Evolutionary conservation across 2,797 vertebrate genomes (phyloP).

Genomic region (Gymnoscopelus microlampas): DNA sequence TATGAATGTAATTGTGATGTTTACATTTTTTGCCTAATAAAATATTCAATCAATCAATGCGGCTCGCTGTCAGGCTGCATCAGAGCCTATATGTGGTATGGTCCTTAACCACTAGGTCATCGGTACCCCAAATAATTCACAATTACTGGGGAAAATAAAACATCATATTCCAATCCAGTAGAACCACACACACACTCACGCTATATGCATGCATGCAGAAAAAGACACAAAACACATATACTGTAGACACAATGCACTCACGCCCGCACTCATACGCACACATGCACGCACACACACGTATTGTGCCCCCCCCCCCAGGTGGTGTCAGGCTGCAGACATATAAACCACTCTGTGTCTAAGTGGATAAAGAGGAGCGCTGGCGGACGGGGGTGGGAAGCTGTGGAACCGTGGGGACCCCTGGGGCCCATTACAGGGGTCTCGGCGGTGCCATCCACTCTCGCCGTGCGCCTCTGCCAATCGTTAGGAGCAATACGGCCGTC

Average conservation of each 20-base stretch:
- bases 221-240: too few species aligned
- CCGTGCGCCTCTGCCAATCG: constrained; percentile 43
- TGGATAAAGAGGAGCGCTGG: constrained; percentile 55
- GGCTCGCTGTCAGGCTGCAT: background rate
- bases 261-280: constrained; percentile 3
- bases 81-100: too few species aligned
- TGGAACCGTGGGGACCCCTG: constrained; percentile 40
- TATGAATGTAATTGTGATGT: too few species aligned
- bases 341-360: constrained; percentile 44
- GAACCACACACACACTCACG: too few species aligned
- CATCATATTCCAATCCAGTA: background rate
- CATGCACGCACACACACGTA: background rate
- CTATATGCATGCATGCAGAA: too few species aligned
- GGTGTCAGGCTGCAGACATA: constrained; percentile 24
- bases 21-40: too few species aligned
- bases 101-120: too few species aligned
- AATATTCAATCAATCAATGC: too few species aligned
- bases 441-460: constrained; percentile 40
- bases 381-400: constrained; percentile 27
- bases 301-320: constrained; percentile 8
- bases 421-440: constrained; percentile 59
- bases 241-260: background rate
- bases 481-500: constrained; percentile 45
- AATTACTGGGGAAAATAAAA: constrained; percentile 4
- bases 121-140: too few species aligned